Evolutionary conservation across 2,888 invertebrate genomes (phyloP).

Genomic region (Crepidodera aurea): DNA sequence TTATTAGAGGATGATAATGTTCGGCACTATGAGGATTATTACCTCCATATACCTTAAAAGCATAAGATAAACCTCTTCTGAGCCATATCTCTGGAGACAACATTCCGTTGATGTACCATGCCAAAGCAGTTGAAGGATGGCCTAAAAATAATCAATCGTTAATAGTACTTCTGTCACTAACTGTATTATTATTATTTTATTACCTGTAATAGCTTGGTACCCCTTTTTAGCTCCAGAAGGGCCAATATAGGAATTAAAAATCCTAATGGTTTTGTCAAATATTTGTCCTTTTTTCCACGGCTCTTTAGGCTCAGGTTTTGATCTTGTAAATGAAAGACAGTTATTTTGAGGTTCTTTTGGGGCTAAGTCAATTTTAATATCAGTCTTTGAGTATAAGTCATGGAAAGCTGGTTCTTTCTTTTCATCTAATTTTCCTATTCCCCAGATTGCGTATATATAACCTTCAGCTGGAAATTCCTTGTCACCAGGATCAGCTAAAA

Average conservation of each 20-base stretch:
- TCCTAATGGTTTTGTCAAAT: constrained; percentile 74
- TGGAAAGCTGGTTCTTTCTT: constrained; percentile 85
- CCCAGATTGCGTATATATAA: constrained; percentile 77
- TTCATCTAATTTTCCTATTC: constrained; percentile 79
- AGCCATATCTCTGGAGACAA: constrained; percentile 88
- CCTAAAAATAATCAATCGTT: too few relatives aligned
- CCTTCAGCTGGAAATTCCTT: constrained; percentile 73
- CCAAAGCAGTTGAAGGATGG: constrained; percentile 74
- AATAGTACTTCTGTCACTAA: background rate
- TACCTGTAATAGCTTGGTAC: constrained; percentile 76
- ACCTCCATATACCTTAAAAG: constrained; percentile 82
- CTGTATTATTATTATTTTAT: constrained; percentile 2
- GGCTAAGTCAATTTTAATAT: constrained; percentile 73
- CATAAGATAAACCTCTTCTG: constrained; percentile 84
- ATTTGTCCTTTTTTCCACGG: constrained; percentile 73
- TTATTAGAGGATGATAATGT: constrained; percentile 88
- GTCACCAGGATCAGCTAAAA: constrained; percentile 78
- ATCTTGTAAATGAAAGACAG: constrained; percentile 76
- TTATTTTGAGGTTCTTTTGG: constrained; percentile 72
- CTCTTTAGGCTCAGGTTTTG: constrained; percentile 54
- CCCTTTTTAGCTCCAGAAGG: constrained; percentile 84
- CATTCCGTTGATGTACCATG: constrained; percentile 94
- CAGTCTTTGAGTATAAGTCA: constrained; percentile 76
- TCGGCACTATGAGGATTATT: constrained; percentile 87
- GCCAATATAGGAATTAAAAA: constrained; percentile 83